A percentile compares a stretch with the other conserved stretches of the same genome.
Evolutionary conservation across 37 sponge, comb jelly and placozoan species (phyloP).

Genomic region (Crambe crambe): DNA sequence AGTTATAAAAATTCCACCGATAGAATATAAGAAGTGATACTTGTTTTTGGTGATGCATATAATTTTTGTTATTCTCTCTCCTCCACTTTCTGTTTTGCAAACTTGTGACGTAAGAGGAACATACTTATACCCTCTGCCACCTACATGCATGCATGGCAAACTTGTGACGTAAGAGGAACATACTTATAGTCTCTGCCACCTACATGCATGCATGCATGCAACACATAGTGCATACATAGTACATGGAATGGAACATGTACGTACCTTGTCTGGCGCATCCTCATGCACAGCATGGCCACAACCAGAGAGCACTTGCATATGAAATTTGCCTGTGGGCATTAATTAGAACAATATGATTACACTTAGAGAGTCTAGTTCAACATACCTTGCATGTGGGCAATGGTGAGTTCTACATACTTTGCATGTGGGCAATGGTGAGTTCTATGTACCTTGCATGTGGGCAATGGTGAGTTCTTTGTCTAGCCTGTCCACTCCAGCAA

Average conservation of each 20-base stretch:
- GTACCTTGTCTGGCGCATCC: constrained; percentile 87
- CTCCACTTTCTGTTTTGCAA: constrained; percentile 48
- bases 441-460: constrained; percentile 85
- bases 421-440: too few species aligned
- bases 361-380: neutral
- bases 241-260: neutral
- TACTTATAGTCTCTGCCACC: constrained; percentile 69
- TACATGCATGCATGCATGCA: constrained; percentile 2
- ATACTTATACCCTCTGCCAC: constrained; percentile 64
- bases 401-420: neutral
- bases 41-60: neutral
- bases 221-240: neutral
- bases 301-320: constrained; percentile 73
- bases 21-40: neutral
- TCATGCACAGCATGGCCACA: constrained; percentile 94
- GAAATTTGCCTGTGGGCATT: constrained; percentile 65
- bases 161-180: constrained; percentile 68
- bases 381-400: too few species aligned
- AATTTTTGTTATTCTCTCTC: neutral
- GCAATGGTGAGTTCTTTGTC: constrained; percentile 89
- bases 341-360: neutral
- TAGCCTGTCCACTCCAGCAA: constrained; percentile 88
- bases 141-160: constrained; percentile 49
- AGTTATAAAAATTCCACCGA: neutral
- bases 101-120: constrained; percentile 69